A percentile compares a stretch with the other conserved stretches of the same genome.
These are phyloP conservation scores for Ophonus ardosiacus DNA, from an alignment of 2,888 invertebrate genomes.

Conservation along the genomic window DNA sequence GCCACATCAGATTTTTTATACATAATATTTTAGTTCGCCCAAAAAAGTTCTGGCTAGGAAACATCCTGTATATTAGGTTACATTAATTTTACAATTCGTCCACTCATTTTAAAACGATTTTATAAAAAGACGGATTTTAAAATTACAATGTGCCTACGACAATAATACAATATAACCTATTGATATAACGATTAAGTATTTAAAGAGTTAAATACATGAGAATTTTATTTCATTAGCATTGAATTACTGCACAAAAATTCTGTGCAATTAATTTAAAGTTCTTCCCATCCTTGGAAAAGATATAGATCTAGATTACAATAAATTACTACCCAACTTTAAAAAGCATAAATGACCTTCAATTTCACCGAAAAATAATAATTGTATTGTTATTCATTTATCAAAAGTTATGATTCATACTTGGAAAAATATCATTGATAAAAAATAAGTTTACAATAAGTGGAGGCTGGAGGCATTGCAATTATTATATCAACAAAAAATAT, in stretches of 20 bases:
- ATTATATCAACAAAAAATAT: neutral
- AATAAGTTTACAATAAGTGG: neutral
- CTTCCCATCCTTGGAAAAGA: conserved; percentile 37
- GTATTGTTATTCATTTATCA: neutral
- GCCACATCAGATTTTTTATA: no score
- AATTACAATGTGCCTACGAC: no score
- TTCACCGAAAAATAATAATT: conserved; percentile 2
- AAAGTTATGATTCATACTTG: conserved; percentile 4
- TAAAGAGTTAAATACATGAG: neutral
- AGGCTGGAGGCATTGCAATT: neutral
- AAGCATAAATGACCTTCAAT: neutral
- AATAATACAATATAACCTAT: no score
- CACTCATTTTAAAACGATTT: no score
- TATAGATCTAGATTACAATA: conserved; percentile 17
- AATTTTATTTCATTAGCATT: neutral
- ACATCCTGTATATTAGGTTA: no score
- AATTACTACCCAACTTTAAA: neutral
- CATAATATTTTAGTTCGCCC: no score
- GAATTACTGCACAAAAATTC: conserved; percentile 6
- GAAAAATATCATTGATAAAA: neutral
- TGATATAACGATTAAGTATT: neutral
- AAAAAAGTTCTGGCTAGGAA: no score
- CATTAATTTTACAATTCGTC: no score
- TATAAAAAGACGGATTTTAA: no score
- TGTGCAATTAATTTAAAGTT: neutral